Evolutionary conservation across 2,113 vertebrate genomes (phyloP).

Genomic region (Chaetura pelagica): DNA sequence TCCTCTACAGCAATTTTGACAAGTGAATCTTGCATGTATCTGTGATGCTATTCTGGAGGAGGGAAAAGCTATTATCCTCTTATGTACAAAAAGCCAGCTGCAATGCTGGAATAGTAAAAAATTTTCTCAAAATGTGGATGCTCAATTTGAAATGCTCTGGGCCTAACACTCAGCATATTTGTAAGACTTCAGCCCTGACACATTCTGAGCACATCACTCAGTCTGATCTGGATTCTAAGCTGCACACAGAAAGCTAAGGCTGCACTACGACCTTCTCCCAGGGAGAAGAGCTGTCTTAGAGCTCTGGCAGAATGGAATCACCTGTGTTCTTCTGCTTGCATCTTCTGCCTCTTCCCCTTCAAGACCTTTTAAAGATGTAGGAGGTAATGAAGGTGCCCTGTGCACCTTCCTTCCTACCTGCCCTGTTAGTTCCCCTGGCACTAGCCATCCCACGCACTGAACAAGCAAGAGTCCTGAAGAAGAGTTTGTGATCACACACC

Average conservation of each 20-base stretch:
- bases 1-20: background rate
- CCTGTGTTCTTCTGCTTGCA: background rate
- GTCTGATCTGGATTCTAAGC: background rate
- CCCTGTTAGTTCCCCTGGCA: background rate
- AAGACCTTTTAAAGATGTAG: background rate
- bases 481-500: background rate
- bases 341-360: background rate
- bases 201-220: background rate
- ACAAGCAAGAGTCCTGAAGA: background rate
- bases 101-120: background rate
- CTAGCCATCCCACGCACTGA: background rate
- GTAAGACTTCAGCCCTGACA: background rate
- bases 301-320: background rate
- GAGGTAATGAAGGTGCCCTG: background rate
- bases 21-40: background rate
- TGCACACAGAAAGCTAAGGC: background rate
- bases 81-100: background rate
- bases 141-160: background rate
- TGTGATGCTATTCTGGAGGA: background rate
- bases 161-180: background rate
- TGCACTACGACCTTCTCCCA: fast-evolving
- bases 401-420: background rate
- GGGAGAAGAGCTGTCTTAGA: background rate
- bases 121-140: background rate
- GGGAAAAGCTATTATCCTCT: background rate